A percentile compares a stretch with the other conserved stretches of the same genome.
phyloP scores from a whole-genome alignment of 2,113 vertebrate species.

The Callorhinus ursinus region DNA sequence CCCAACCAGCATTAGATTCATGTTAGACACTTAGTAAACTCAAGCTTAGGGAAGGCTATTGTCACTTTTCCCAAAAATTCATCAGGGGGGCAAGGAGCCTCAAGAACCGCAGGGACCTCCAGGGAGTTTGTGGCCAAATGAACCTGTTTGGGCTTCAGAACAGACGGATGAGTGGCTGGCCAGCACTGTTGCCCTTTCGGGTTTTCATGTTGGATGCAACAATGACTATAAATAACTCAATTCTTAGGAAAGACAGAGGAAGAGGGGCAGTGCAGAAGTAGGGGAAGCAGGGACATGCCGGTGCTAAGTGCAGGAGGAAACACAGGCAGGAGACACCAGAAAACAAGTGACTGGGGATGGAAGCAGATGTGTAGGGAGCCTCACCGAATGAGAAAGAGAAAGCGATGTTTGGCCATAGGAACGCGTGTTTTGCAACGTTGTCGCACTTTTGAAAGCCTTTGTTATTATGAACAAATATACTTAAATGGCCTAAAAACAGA shows the following conservation, averaged over 20 bases:
- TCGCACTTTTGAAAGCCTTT: not conserved
- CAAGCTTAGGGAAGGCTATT: not conserved
- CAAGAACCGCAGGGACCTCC: not conserved
- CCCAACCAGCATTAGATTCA: too few species aligned
- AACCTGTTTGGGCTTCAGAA: not conserved
- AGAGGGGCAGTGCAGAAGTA: not conserved
- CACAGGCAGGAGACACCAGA: not conserved
- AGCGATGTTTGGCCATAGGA: not conserved
- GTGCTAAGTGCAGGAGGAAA: not conserved
- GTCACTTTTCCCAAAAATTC: not conserved
- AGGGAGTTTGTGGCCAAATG: not conserved
- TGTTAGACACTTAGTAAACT: not conserved
- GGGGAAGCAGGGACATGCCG: not conserved
- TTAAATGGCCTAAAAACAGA: slow-evolving; percentile 67
- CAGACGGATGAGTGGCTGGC: not conserved
- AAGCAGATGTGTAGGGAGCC: not conserved
- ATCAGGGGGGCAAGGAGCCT: not conserved
- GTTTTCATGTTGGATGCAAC: not conserved
- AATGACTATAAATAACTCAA: not conserved
- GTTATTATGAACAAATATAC: slow-evolving; percentile 58
- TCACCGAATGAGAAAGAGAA: not conserved
- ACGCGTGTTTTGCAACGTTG: not conserved
- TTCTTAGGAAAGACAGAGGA: not conserved
- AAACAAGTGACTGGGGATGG: not conserved
- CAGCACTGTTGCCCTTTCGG: not conserved